Conservation (phyloP, 2,797 vertebrate genomes). For the Euphonia xanthogaster region DNA sequence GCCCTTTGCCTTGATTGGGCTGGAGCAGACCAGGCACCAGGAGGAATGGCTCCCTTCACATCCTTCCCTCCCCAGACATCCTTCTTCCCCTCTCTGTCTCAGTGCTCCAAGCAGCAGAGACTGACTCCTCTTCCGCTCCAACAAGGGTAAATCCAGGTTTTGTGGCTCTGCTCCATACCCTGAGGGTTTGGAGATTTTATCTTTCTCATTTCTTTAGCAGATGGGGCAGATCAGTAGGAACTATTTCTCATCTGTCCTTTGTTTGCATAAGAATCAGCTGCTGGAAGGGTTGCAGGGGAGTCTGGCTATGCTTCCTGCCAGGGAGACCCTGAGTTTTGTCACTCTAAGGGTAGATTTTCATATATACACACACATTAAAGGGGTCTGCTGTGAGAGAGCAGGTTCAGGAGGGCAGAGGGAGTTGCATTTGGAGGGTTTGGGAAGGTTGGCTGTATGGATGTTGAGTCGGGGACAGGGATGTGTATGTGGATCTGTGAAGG, state of each 20-base stretch:
- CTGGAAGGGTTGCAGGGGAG: neutral
- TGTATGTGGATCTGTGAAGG: fast-evolving
- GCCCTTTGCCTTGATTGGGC: neutral
- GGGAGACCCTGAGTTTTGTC: neutral
- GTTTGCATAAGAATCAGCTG: neutral
- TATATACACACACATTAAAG: neutral
- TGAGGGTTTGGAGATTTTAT: neutral
- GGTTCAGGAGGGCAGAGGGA: neutral
- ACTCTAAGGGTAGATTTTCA: neutral
- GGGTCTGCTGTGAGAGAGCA: neutral
- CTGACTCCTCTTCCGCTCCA: neutral
- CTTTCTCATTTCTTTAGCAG: neutral
- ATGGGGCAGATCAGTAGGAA: neutral
- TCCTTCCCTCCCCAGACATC: neutral
- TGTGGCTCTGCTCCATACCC: neutral
- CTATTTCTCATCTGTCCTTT: neutral
- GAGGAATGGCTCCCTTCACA: neutral
- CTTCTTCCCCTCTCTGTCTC: neutral
- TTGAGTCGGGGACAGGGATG: neutral
- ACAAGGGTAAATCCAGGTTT: neutral
- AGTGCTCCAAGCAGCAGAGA: neutral
- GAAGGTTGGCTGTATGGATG: neutral
- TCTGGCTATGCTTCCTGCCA: neutral
- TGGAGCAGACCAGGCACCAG: neutral
- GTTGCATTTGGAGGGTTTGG: neutral